Conservation (phyloP, 2,113 vertebrate genomes). For the Ageneiosus marmoratus region DNA sequence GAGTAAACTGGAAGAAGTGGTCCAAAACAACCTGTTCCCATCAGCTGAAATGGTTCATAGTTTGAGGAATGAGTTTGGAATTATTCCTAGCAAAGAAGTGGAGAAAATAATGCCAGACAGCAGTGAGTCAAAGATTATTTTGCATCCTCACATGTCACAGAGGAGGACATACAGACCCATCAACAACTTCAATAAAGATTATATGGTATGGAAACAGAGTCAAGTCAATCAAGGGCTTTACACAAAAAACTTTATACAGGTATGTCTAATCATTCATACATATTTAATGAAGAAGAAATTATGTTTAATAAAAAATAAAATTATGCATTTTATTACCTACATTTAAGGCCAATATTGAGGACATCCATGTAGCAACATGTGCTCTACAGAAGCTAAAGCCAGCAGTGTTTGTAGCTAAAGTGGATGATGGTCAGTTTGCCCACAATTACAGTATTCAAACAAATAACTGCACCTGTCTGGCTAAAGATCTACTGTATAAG, state of each 20-base stretch:
- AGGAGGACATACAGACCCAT: slow-evolving; percentile 46
- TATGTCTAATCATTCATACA: slow-evolving; percentile 43
- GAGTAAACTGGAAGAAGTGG: slow-evolving; percentile 68
- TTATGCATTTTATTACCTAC: background rate
- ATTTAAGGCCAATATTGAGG: slow-evolving; percentile 72
- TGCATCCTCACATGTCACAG: background rate
- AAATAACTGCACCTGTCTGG: slow-evolving; percentile 69
- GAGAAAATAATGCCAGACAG: background rate
- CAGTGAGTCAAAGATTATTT: background rate
- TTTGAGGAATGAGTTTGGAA: slow-evolving; percentile 71
- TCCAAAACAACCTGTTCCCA: slow-evolving; percentile 75
- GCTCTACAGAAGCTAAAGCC: slow-evolving; percentile 40
- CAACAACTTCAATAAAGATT: slow-evolving; percentile 58
- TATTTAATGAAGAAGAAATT: background rate
- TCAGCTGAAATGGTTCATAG: slow-evolving; percentile 76
- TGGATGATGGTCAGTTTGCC: slow-evolving; percentile 39
- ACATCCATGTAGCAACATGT: slow-evolving; percentile 51
- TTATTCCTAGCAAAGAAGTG: slow-evolving; percentile 50
- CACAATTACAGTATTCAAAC: slow-evolving; percentile 80
- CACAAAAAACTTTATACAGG: slow-evolving; percentile 65
- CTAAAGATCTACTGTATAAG: slow-evolving; percentile 62
- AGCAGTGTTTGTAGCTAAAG: slow-evolving; percentile 53
- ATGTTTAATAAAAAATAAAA: background rate
- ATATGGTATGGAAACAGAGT: slow-evolving; percentile 55
- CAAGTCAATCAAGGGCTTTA: slow-evolving; percentile 17